These are phyloP conservation scores for Oligia strigilis DNA, from an alignment of 2,888 invertebrate genomes.

Conservation along the genomic window DNA sequence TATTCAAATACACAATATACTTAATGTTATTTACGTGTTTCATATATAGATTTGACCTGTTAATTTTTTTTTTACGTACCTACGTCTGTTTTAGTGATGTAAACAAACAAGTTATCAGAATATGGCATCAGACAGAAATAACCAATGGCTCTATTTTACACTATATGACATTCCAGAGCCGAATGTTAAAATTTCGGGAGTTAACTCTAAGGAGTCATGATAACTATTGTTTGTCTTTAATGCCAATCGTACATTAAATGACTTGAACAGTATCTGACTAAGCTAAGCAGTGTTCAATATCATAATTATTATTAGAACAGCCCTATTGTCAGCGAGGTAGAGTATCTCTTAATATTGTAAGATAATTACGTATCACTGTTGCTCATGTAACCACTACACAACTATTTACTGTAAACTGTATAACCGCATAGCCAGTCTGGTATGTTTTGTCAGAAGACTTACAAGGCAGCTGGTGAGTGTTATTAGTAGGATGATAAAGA, in stretches of 20 bases:
- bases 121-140: constrained; percentile 10
- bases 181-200: constrained; percentile 6
- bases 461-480: not conserved
- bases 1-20: constrained; percentile 33
- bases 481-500: constrained; percentile 16
- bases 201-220: not conserved
- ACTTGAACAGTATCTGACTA: constrained; percentile 11
- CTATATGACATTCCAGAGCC: constrained; percentile 35
- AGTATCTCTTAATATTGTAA: constrained; percentile 33
- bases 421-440: not conserved
- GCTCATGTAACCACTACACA: not conserved
- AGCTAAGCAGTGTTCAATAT: constrained; percentile 29
- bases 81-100: constrained; percentile 11
- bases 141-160: not conserved
- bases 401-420: constrained; percentile 13
- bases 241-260: not conserved
- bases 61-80: constrained; percentile 1
- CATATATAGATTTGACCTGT: constrained; percentile 6
- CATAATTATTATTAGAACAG: constrained; percentile 6
- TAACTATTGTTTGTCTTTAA: constrained; percentile 5
- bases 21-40: constrained; percentile 22
- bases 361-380: constrained; percentile 18
- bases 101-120: constrained; percentile 8
- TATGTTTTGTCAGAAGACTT: not conserved
- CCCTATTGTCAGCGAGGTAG: constrained; percentile 4